Base-by-base conservation (phyloP, 2,888 invertebrate species). In the Sminthurinus aureus region DNA sequence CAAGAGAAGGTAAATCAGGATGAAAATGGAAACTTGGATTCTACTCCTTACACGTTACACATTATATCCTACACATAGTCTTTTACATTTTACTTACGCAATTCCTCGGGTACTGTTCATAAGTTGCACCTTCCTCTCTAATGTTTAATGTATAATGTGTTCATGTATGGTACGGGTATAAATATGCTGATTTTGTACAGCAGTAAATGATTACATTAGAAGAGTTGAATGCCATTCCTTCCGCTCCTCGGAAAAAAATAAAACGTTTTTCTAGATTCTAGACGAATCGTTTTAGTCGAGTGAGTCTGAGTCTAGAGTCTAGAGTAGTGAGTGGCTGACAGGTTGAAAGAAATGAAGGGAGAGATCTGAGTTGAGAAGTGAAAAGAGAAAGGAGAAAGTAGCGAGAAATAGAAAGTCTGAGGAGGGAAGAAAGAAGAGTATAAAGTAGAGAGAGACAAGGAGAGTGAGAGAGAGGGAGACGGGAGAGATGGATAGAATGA, bases 291-390 rank as follows among this genome's bases (percentile, higher is more conserved):
- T 58, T 58, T 58, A 18, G 58, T 58, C 58, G 38, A 38, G 3
- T 38, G 38, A 1, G 38, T 38, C 38, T 38, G 3, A 38, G n/a
- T 67, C 67, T 22, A 12, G 4, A 22, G 67, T n/a, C 67, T 67
- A 67, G 12, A 11, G 9, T 24, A 13, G 22, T 24, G 71, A 24
- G 20, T 24, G 20, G 71, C 71, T 71, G 71, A 71, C 24, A 13
- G 71, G 71, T 24, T 71, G 71, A 71, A 71, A 71, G 22, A 20
- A 20, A 71, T n/a, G 20, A 26, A 51, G 75, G 18, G 76, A 76
- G 52, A 52, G 52, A 11, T 20, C 11, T 38, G 20, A 78, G 66
- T n/a, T 66, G n/a, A 79, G 79, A 67, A 58, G 51, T 52, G n/a
- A 50, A 50, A 50, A 58, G 75, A 74, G 64, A 73, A 18, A 66